A percentile compares a stretch with the other conserved stretches of the same genome.
Conservation (phyloP, 2,113 vertebrate species). For the Cochlearius cochlearius region DNA sequence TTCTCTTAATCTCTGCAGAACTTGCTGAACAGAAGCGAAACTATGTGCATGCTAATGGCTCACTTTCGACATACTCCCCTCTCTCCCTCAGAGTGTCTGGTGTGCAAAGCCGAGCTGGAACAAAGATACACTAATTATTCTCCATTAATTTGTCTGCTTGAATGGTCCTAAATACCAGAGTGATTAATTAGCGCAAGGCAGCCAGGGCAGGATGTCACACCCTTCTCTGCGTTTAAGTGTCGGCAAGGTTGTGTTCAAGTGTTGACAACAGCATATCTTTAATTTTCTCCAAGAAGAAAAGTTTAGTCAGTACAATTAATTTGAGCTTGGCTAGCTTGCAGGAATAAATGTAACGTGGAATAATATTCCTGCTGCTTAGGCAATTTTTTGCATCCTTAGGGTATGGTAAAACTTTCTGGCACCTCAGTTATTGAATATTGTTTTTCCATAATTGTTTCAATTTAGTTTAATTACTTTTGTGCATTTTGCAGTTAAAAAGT, state of each 20-base stretch:
- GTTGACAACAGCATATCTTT: conserved; percentile 86
- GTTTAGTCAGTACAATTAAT: conserved; percentile 84
- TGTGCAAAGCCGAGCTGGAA: conserved; percentile 83
- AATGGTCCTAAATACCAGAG: conserved; percentile 93
- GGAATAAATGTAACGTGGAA: conserved; percentile 69
- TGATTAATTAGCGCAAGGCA: conserved; percentile 94
- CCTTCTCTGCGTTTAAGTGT: conserved; percentile 84
- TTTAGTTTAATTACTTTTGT: conserved; percentile 70
- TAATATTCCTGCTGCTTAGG: conserved; percentile 69
- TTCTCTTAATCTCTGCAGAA: conserved; percentile 83
- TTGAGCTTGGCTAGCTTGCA: conserved; percentile 75
- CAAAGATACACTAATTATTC: conserved; percentile 97
- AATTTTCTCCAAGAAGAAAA: conserved; percentile 82
- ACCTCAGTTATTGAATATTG: conserved; percentile 61
- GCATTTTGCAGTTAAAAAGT: conserved; percentile 50
- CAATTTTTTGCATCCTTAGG: conserved; percentile 63
- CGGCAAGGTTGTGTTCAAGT: conserved; percentile 84
- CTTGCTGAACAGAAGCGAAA: conserved; percentile 79
- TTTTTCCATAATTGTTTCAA: conserved; percentile 70
- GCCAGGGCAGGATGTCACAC: conserved; percentile 92
- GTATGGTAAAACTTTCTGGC: conserved; percentile 72
- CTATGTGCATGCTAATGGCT: conserved; percentile 91
- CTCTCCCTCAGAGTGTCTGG: conserved; percentile 77
- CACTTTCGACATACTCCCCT: conserved; percentile 80
- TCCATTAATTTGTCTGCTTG: conserved; percentile 93